Evolutionary conservation across 2,888 invertebrate genomes (phyloP).

Genomic region (Cetonia aurata): DNA sequence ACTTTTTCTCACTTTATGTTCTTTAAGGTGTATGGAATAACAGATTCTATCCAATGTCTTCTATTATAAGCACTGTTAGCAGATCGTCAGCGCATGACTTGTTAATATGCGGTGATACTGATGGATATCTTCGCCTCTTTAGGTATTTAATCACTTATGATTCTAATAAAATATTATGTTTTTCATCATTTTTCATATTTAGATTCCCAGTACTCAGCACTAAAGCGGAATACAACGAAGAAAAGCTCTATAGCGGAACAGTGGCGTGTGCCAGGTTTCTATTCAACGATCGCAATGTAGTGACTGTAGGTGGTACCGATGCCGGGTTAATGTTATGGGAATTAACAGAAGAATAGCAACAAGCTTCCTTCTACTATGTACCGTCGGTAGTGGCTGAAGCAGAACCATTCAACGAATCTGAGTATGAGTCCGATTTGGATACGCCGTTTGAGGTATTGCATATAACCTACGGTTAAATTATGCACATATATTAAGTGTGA

Average conservation of each 20-base stretch:
- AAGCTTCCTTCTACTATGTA: slow-evolving; percentile 54
- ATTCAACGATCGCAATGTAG: slow-evolving; percentile 87
- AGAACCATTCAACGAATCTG: slow-evolving; percentile 50
- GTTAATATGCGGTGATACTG: slow-evolving; percentile 88
- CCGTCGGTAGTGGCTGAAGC: slow-evolving; percentile 49
- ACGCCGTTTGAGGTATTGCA: slow-evolving; percentile 61
- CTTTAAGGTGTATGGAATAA: slow-evolving; percentile 88
- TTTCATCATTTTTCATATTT: slow-evolving; percentile 46
- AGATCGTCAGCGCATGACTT: slow-evolving; percentile 87
- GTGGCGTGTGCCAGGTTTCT: slow-evolving; percentile 85
- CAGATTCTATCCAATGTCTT: slow-evolving; percentile 86
- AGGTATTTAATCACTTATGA: slow-evolving; percentile 65
- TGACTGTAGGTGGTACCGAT: slow-evolving; percentile 89
- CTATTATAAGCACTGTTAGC: slow-evolving; percentile 85
- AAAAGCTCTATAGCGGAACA: slow-evolving; percentile 88
- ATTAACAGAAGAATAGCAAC: slow-evolving; percentile 81
- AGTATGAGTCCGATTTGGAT: slow-evolving; percentile 59
- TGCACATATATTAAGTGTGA: slow-evolving; percentile 3
- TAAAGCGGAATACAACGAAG: slow-evolving; percentile 89
- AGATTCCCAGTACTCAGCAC: slow-evolving; percentile 89
- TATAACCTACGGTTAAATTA: slow-evolving; percentile 44
- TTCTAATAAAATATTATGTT: not conserved
- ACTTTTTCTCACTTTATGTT: slow-evolving; percentile 29
- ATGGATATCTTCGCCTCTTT: slow-evolving; percentile 87
- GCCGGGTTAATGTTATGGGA: slow-evolving; percentile 94